phyloP scores from a whole-genome alignment of 2,113 vertebrate genomes.

The Halichoeres trimaculatus region DNA sequence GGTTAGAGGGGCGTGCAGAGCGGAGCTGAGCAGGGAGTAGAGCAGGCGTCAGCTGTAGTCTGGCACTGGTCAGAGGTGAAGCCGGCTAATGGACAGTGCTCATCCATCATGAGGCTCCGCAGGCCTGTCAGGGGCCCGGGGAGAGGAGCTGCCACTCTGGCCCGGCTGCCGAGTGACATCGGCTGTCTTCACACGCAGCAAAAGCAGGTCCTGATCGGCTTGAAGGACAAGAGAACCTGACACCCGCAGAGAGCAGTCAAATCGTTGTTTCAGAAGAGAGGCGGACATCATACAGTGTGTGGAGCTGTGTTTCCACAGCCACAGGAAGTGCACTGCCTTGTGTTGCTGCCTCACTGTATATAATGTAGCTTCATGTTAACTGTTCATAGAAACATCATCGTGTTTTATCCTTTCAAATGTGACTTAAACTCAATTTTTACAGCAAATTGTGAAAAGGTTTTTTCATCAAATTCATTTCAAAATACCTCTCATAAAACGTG shows the following conservation, averaged over 20 bases:
- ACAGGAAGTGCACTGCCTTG: conserved; percentile 1
- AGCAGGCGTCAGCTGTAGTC: conserved; percentile 84
- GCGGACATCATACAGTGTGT: conserved; percentile 20
- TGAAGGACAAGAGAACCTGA: conserved; percentile 76
- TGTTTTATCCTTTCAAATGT: no score
- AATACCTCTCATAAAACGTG: no score
- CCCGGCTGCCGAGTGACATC: conserved; percentile 71
- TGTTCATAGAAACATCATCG: not conserved
- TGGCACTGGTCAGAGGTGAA: conserved; percentile 84
- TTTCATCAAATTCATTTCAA: no score
- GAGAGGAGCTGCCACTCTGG: conserved; percentile 81
- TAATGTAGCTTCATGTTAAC: not conserved
- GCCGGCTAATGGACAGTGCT: conserved; percentile 85
- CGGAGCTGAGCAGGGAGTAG: conserved; percentile 70
- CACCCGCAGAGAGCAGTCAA: conserved; percentile 64
- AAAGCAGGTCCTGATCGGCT: conserved; percentile 65
- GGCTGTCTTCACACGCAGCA: conserved; percentile 64
- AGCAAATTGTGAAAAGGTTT: no score
- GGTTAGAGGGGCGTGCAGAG: conserved; percentile 63
- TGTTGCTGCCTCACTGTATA: not conserved
- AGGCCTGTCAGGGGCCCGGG: conserved; percentile 79
- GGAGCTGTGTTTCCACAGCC: conserved; percentile 11
- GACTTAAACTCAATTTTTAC: no score
- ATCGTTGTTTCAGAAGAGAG: conserved; percentile 51
- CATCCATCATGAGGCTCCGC: conserved; percentile 85